These are phyloP conservation scores for Strix occidentalis DNA, from an alignment of 2,797 vertebrate species.

Conservation along the genomic window DNA sequence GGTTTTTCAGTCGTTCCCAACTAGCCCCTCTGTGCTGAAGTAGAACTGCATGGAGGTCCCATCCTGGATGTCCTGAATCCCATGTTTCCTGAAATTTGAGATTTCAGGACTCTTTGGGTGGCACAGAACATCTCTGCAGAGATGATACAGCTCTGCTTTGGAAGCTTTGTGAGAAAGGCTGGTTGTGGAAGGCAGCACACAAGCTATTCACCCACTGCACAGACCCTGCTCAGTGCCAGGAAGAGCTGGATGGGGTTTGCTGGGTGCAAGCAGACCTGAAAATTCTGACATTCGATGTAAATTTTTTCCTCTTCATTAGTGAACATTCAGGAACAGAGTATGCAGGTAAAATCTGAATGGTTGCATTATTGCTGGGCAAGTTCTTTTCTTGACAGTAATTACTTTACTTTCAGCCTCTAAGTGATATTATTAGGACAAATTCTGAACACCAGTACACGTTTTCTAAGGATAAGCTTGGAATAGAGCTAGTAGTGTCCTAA, in stretches of 20 bases:
- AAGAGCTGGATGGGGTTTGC: neutral
- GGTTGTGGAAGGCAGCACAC: neutral
- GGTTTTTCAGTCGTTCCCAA: accelerated
- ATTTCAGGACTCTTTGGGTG: neutral
- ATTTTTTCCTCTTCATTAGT: neutral
- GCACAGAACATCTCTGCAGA: neutral
- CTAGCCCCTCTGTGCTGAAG: neutral
- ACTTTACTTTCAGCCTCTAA: neutral
- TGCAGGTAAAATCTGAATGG: neutral
- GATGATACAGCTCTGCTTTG: neutral
- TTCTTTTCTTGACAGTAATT: neutral
- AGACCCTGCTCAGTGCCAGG: neutral
- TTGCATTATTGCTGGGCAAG: neutral
- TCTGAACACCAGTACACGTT: neutral
- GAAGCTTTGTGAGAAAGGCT: neutral
- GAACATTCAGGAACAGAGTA: neutral
- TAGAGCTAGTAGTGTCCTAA: neutral
- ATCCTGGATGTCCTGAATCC: neutral
- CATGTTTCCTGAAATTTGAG: neutral
- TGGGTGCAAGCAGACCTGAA: neutral
- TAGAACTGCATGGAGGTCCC: neutral
- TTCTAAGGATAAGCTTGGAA: neutral
- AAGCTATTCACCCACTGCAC: neutral
- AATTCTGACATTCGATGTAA: neutral
- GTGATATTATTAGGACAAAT: neutral